phyloP scores from a whole-genome alignment of 2,797 vertebrate species.

The Onychomys leucogaster region DNA sequence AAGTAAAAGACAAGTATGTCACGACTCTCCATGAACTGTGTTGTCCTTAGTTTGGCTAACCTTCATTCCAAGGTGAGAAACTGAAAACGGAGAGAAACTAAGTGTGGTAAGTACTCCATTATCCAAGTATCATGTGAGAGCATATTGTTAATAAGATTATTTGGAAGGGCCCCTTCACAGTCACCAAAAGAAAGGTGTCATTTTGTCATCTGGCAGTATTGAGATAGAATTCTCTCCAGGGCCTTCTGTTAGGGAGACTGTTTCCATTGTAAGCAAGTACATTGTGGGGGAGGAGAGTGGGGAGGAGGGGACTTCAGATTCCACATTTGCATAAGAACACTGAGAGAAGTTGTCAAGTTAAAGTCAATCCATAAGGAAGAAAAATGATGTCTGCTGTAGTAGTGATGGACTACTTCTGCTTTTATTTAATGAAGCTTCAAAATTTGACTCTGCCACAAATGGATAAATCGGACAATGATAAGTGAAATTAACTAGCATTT shows the following conservation, averaged over 20 bases:
- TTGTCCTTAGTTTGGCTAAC: background rate
- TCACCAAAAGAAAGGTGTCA: constrained; percentile 34
- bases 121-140: background rate
- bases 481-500: background rate
- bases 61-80: background rate
- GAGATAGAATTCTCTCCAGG: constrained; percentile 1
- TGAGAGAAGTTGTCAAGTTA: constrained; percentile 19
- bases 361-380: constrained; percentile 49
- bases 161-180: constrained; percentile 11
- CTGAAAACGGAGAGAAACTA: constrained; percentile 15
- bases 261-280: constrained; percentile 50
- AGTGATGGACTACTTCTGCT: background rate
- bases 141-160: constrained; percentile 16
- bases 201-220: background rate
- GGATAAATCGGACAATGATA: background rate
- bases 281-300: background rate
- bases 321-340: constrained; percentile 53
- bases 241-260: constrained; percentile 26
- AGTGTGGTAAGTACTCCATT: background rate
- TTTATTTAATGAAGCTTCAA: background rate
- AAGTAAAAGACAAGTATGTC: background rate
- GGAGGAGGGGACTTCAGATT: background rate
- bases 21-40: background rate
- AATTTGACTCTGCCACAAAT: background rate
- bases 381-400: background rate